Conservation (phyloP, 2,113 vertebrate species). For the Ivindomyrus marchei region DNA sequence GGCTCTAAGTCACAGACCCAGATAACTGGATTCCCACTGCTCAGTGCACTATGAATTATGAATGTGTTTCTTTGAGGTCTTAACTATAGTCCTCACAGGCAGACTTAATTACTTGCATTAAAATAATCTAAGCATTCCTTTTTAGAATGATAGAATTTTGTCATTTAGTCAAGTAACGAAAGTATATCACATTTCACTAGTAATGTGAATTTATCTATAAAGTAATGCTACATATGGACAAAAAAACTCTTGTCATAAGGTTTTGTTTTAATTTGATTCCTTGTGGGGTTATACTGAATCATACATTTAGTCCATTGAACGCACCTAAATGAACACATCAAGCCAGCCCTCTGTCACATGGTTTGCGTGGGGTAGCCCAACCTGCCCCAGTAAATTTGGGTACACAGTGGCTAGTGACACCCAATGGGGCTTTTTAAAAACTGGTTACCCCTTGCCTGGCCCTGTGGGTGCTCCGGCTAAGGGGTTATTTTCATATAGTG, state of each 20-base stretch:
- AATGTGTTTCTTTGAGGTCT: neutral
- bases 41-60: conserved; percentile 2
- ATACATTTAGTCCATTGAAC: neutral
- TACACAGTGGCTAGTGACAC: neutral
- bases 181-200: neutral
- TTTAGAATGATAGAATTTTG: neutral
- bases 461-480: neutral
- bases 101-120: neutral
- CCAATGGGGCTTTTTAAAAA: neutral
- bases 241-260: neutral
- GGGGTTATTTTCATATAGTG: neutral
- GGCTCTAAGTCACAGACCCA: neutral
- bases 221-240: neutral
- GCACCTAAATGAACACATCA: neutral
- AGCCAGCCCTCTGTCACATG: neutral
- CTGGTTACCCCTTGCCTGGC: neutral
- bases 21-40: conserved; percentile 12
- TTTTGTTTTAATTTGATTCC: neutral
- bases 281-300: neutral
- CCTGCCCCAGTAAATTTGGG: neutral
- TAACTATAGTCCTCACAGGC: neutral
- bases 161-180: neutral
- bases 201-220: neutral
- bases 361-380: neutral
- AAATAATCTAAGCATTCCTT: neutral